These are phyloP conservation scores for Microcebus murinus DNA, from an alignment of 2,113 vertebrate genomes.

Conservation along the genomic window DNA sequence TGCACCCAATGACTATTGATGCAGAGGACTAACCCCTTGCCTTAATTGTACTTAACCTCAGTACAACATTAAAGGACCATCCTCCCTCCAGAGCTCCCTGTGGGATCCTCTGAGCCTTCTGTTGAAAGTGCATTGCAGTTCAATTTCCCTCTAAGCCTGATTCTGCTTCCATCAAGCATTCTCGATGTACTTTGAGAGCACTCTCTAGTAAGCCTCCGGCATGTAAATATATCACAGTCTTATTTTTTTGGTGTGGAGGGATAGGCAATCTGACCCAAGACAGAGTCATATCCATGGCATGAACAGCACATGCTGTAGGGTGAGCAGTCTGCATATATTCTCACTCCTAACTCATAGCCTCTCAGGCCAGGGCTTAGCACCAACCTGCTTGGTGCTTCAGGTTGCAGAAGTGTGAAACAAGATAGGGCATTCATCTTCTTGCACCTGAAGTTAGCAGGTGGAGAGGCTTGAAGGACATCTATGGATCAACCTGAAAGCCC, in stretches of 20 bases:
- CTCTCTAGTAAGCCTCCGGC: not conserved
- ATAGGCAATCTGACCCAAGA: not conserved
- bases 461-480: not conserved
- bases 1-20: fast-evolving
- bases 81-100: not conserved
- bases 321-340: fast-evolving
- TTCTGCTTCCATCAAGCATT: not conserved
- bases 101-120: not conserved
- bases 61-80: not conserved
- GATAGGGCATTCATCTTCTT: not conserved
- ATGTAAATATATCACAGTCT: not conserved
- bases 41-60: not conserved
- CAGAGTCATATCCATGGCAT: not conserved
- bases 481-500: not conserved
- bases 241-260: too few species aligned
- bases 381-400: not conserved
- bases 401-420: not conserved
- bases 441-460: not conserved
- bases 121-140: not conserved
- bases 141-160: not conserved
- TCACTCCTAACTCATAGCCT: not conserved
- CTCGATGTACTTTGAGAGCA: not conserved
- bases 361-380: not conserved
- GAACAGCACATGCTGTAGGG: not conserved
- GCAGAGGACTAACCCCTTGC: not conserved